These are phyloP conservation scores for Torymus texanus DNA, from an alignment of 2,888 invertebrate genomes.

Conservation along the genomic window DNA sequence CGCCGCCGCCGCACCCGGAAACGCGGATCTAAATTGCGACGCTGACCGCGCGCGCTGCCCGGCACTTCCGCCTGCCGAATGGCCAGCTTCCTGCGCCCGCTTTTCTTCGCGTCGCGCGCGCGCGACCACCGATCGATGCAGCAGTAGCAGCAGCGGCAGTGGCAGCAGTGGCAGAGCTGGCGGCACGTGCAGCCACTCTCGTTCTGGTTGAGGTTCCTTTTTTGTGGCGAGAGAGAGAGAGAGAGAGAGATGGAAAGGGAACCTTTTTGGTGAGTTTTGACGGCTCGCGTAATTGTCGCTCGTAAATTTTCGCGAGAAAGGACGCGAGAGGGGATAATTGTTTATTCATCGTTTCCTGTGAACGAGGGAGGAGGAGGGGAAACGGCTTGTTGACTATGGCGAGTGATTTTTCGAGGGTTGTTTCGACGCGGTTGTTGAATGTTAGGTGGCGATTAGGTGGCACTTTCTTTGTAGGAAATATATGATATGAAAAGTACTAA, in stretches of 20 bases:
- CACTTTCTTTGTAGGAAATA: too few relatives aligned
- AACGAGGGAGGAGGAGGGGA: too few relatives aligned
- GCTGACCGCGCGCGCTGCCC: constrained; percentile 61
- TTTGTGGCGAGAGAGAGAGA: neutral
- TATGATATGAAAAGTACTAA: too few relatives aligned
- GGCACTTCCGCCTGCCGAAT: constrained; percentile 47
- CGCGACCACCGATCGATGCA: constrained; percentile 33
- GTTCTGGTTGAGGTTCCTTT: neutral
- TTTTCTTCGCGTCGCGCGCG: constrained; percentile 50
- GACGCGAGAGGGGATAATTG: constrained; percentile 32
- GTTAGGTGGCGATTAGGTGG: too few relatives aligned
- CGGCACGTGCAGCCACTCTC: constrained; percentile 45
- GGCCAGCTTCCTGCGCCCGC: constrained; percentile 46
- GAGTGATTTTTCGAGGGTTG: too few relatives aligned
- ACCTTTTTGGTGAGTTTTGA: constrained; percentile 12
- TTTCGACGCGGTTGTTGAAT: too few relatives aligned
- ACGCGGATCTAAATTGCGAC: constrained; percentile 68
- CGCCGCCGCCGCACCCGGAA: constrained; percentile 58
- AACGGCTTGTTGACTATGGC: too few relatives aligned
- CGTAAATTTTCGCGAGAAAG: constrained; percentile 21
- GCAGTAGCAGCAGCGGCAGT: neutral
- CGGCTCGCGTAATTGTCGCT: constrained; percentile 13
- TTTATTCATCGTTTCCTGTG: constrained; percentile 37
- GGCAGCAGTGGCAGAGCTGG: too few relatives aligned
- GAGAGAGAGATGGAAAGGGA: constrained; percentile 42